phyloP scores from a whole-genome alignment of 2,888 invertebrate species.

The Watsonalla cultraria region DNA sequence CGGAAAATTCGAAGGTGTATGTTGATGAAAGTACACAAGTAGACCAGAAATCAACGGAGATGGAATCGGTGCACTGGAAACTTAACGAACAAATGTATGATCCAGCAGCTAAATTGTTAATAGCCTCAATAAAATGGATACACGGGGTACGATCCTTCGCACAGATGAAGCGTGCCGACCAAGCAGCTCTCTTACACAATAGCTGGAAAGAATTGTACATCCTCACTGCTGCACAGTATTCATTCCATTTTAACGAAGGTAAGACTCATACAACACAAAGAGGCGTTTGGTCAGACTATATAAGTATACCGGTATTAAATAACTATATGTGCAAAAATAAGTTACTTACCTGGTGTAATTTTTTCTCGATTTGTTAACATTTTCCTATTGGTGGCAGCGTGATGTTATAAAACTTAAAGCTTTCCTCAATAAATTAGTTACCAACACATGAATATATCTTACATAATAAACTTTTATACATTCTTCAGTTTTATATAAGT shows the following conservation, averaged over 20 bases:
- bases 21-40: constrained; percentile 17
- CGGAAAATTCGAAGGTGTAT: constrained; percentile 23
- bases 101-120: constrained; percentile 86
- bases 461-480: too few relatives aligned
- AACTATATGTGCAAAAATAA: too few relatives aligned
- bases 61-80: constrained; percentile 40
- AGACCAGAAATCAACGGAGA: background rate
- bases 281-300: too few relatives aligned
- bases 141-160: constrained; percentile 86
- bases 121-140: constrained; percentile 89
- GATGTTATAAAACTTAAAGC: too few relatives aligned
- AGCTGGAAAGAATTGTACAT: constrained; percentile 92
- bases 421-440: too few relatives aligned
- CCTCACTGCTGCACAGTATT: constrained; percentile 89
- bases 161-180: constrained; percentile 82
- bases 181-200: constrained; percentile 84
- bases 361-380: too few relatives aligned
- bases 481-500: too few relatives aligned
- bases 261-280: constrained; percentile 7
- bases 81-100: constrained; percentile 76
- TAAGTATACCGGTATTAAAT: too few relatives aligned
- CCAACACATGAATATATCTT: too few relatives aligned
- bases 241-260: constrained; percentile 87
- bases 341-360: too few relatives aligned
- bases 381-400: too few relatives aligned